Evolutionary conservation across 1,140 invertebrate species (phyloP), one percentile per base, ranked within the genome.

Genomic region (Gryon sp.): DNA sequence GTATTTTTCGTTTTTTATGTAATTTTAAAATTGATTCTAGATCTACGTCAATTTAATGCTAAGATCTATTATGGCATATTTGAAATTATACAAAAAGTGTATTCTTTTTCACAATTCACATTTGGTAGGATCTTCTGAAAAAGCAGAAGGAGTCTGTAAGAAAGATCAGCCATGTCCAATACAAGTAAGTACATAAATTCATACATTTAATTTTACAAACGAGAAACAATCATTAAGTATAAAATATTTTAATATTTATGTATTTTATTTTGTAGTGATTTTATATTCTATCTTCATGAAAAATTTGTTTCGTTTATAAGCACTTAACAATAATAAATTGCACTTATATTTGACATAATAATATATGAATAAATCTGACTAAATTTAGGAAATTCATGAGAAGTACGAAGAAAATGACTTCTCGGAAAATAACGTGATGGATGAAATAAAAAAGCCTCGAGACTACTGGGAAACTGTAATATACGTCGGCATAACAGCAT

Each of bases 401-500:
- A 9, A 60, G 4, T 26, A 80, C 52, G 68, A 80, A 36, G 68
- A 69, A 53, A 43, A 63, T 22, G 24, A 69, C 14, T 50, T 78
- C 36, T 62, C n/a, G 15, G 72, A 78, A 38, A 80, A 83, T 66
- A 79, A 62, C 60, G 60, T 79, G 34, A 65, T 72, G 12, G 48
- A 75, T 32, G 32, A 40, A 20, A 55, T 38, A 73, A 74, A 76
- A 65, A 52, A 80, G 16, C 46, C 59, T 34, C 46, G 65, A 53
- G 82, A 79, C 70, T 87, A 86, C 65, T 87, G 84, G 80, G 80
- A 85, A 65, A 81, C 79, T 20, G 34, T 89, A 19, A 81, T 86
- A 3, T 87, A 85, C 57, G 50, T 88, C 34, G 78, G 83, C 43
- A 91, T 94, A 46, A 92, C 93, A 38, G 92, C 93, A n/a, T 83